Base-by-base conservation (phyloP, 1,140 invertebrate genomes). In the Paramacrobiotus metropolitanus region DNA sequence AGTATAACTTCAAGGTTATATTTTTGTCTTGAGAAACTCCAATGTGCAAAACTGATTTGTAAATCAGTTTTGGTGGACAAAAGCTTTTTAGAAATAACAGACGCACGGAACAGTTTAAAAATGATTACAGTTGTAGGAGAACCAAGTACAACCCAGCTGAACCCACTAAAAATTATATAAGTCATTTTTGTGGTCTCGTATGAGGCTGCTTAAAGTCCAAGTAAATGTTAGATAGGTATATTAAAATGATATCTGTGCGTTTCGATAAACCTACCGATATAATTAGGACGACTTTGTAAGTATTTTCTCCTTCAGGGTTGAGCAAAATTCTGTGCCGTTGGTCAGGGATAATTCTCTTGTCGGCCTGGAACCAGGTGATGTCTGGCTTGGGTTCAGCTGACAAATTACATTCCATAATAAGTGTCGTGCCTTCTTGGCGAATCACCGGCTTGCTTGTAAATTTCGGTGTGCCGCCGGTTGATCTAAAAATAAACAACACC, bases 361-460 rank as follows among this genome's bases (percentile, higher is more conserved):
- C 70, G 63, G 71, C 60, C 61, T 66, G 69, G 74, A 82, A 94
- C 91, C 91, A 95, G 2, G 83, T 87, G 66, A 95, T 93, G 69
- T 94, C 89, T 62, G 91, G 91, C 55, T 87, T 79, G 21, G 91
- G 91, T 75, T 92, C 82, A 44, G 90, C 89, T 78, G 94, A 90
- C 71, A 95, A 75, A 68, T 91, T 76, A 74, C 91, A 95, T 76
- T 94, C 89, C 87, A 95, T 91, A 66, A 94, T 82, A 65, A 95
- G 79, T 60, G 87, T 72, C 72, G 93, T 89, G 45, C 89, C 90
- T 64, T 90, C 85, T 78, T 95, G 91, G 67, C 86, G 82, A 67
- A 96, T 95, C 30, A 87, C 91, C 60, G 91, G 91, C 73, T 94
- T 94, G 79, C 93, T 93, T 45, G 91, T 90, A 74, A 96, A 96